Percentiles rank a stretch among this genome's conserved stretches.
Evolutionary conservation across 2,113 vertebrate genomes (phyloP).

Genomic region (Delphinapterus leucas): DNA sequence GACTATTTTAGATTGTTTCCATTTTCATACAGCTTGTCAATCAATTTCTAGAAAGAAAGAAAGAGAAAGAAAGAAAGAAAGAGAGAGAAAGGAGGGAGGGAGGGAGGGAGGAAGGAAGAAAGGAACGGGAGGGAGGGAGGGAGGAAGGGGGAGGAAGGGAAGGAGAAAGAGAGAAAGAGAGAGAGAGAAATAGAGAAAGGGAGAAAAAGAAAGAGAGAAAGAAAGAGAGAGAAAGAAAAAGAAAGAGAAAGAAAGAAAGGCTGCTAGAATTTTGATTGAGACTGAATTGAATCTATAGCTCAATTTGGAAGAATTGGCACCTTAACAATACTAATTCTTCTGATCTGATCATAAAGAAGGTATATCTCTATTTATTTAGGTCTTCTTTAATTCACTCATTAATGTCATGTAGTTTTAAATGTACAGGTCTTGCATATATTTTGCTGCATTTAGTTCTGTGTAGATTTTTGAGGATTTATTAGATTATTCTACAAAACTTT

Average conservation of each 20-base stretch:
- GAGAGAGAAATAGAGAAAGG: too few species aligned
- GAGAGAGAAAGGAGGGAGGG: accelerated
- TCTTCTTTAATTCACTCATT: not conserved
- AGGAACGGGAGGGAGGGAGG: too few species aligned
- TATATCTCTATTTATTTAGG: not conserved
- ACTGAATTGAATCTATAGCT: not conserved
- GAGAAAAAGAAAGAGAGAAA: not conserved
- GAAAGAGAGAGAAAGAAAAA: not conserved
- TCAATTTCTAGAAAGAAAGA: not conserved
- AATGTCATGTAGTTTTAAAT: not conserved
- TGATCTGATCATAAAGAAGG: not conserved
- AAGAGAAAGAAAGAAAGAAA: not conserved
- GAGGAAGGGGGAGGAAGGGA: too few species aligned
- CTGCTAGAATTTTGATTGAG: not conserved
- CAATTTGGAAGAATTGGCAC: not conserved
- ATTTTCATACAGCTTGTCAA: not conserved
- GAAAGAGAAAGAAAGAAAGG: not conserved
- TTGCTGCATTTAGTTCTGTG: not conserved
- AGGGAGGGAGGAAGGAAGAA: too few species aligned
- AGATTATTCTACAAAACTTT: not conserved
- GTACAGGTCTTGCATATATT: not conserved
- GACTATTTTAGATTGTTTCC: not conserved
- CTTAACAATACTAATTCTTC: not conserved
- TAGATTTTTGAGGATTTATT: not conserved
- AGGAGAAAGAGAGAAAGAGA: too few species aligned